Conservation (phyloP, 2,113 vertebrate species). For the Melanerpes aurifrons region DNA sequence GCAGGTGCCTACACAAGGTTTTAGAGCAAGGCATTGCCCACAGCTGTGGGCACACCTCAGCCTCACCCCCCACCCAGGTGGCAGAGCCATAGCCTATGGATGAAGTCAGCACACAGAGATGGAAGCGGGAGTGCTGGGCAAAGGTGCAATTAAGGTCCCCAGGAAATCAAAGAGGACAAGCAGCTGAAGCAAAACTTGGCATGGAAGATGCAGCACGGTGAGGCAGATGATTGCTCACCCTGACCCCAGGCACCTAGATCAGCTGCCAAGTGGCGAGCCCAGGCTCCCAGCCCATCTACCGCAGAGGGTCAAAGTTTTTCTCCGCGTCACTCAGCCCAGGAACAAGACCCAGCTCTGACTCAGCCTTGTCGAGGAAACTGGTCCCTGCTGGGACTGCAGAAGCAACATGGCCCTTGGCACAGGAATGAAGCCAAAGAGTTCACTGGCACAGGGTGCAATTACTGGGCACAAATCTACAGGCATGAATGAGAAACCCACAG, state of each 20-base stretch:
- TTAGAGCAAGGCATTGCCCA: not conserved
- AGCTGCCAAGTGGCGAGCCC: not conserved
- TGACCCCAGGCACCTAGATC: not conserved
- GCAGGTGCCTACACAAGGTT: not conserved
- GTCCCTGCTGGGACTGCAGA: not conserved
- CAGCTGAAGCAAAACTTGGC: not conserved
- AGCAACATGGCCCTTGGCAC: not conserved
- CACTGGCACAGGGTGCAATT: not conserved
- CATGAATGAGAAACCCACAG: not conserved
- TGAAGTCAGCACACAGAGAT: not conserved
- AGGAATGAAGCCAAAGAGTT: not conserved
- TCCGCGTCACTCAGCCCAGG: not conserved
- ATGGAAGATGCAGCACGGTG: accelerated
- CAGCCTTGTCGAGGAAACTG: not conserved
- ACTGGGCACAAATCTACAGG: not conserved
- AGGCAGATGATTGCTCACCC: not conserved
- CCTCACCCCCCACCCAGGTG: accelerated
- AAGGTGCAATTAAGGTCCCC: not conserved
- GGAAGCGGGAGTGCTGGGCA: not conserved
- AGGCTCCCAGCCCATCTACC: not conserved
- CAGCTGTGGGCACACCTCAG: not conserved
- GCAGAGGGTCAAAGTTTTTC: not conserved
- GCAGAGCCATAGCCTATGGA: not conserved
- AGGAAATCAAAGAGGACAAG: not conserved
- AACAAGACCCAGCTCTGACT: not conserved